Conservation (phyloP, 2,888 invertebrate species). For the Empis stercorea region DNA sequence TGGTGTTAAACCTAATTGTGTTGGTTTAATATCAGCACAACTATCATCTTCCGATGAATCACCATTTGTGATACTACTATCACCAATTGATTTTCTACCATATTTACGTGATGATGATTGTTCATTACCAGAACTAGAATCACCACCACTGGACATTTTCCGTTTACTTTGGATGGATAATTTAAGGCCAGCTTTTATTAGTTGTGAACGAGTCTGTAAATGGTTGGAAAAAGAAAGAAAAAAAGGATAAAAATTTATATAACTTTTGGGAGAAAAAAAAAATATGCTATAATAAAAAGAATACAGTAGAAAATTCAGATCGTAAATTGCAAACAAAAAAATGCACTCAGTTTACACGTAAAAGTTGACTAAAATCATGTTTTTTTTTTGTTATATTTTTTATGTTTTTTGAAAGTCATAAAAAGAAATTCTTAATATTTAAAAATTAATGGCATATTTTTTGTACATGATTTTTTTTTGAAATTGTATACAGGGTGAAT, state of each 20-base stretch:
- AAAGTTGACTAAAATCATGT: too few relatives aligned
- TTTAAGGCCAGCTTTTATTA: conserved; percentile 84
- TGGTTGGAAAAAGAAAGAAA: conserved; percentile 3
- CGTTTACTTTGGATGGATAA: conserved; percentile 81
- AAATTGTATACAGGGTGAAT: too few relatives aligned
- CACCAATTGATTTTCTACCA: conserved; percentile 22
- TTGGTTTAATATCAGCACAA: conserved; percentile 41
- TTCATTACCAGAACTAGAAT: conserved; percentile 38
- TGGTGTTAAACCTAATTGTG: conserved; percentile 57
- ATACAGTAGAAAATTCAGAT: not conserved
- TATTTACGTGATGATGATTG: conserved; percentile 24
- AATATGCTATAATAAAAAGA: conserved; percentile 4
- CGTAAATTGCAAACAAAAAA: not conserved
- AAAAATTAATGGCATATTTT: too few relatives aligned
- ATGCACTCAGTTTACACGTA: too few relatives aligned
- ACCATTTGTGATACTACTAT: conserved; percentile 4
- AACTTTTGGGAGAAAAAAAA: not conserved
- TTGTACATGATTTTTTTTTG: too few relatives aligned
- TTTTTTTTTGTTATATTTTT: not conserved
- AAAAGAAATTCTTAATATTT: too few relatives aligned
- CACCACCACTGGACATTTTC: conserved; percentile 59
- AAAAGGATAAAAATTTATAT: not conserved
- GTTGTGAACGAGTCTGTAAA: conserved; percentile 68
- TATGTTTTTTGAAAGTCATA: not conserved
- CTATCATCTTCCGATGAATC: conserved; percentile 21